Conservation (phyloP, 2,888 invertebrate species). For the Lasioglossum oenotherae region DNA sequence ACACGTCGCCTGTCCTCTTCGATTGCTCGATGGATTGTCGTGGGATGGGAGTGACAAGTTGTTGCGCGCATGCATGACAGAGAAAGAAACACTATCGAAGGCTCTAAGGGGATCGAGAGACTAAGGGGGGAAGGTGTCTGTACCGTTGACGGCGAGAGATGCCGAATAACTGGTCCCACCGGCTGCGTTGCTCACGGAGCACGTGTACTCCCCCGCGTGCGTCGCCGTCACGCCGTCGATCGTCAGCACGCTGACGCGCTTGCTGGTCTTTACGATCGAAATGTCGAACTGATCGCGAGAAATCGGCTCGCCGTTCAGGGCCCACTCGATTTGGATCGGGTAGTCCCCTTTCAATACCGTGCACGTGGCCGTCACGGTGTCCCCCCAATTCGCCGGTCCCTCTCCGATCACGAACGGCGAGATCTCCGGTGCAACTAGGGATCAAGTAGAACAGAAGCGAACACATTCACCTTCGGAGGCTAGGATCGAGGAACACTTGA, state of each 20-base stretch:
- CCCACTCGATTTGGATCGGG: slow-evolving; percentile 91
- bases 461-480: background rate
- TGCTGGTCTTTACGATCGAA: slow-evolving; percentile 86
- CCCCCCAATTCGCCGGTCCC: slow-evolving; percentile 89
- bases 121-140: slow-evolving; percentile 27
- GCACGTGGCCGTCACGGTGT: slow-evolving; percentile 89
- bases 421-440: slow-evolving; percentile 90
- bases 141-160: slow-evolving; percentile 89
- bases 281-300: slow-evolving; percentile 83
- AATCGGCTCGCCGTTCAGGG: slow-evolving; percentile 88
- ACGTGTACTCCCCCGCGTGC: slow-evolving; percentile 89
- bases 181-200: slow-evolving; percentile 88
- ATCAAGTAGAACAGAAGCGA: background rate
- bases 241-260: slow-evolving; percentile 87
- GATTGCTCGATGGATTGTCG: slow-evolving; percentile 12
- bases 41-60: background rate
- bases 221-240: slow-evolving; percentile 88
- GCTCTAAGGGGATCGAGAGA: slow-evolving; percentile 4
- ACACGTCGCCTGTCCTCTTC: slow-evolving; percentile 8
- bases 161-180: slow-evolving; percentile 87
- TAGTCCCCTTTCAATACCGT: slow-evolving; percentile 90
- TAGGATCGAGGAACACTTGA: background rate
- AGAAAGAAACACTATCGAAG: slow-evolving; percentile 7
- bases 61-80: slow-evolving; percentile 41
- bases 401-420: slow-evolving; percentile 89